Base-by-base conservation (phyloP, 2,888 invertebrate species). In the Nemotelus pantherinus region DNA sequence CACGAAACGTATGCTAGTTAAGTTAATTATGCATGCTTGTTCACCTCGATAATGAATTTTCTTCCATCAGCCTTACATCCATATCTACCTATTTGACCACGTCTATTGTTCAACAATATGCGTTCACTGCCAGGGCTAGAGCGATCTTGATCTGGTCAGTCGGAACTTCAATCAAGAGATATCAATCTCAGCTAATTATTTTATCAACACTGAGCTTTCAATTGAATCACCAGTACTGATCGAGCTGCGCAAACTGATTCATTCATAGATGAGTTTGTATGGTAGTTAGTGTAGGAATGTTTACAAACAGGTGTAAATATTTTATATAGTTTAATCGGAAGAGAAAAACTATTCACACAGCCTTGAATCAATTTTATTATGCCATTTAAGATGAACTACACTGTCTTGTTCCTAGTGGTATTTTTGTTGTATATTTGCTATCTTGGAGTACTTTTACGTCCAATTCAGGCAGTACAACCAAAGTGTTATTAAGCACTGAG, bases 111-210 rank as follows among this genome's bases (percentile, higher is more conserved):
- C 63, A 7, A 44, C 55, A 47, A 25, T 39, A n/a, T 60, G 41
- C 63, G 74, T 74, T 74, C 74, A 74, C 63, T 74, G 74, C 25
- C 74, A 74, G n/a, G 74, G 74, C 45, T 47, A 43, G 48, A 39
- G 47, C 48, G 74, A 74, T 48, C 74, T 74, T 74, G 74, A 63
- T 48, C 63, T 60, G 5, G 41, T 44, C 63, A 47, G 47, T 47
- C 45, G 43, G 50, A 63, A 48, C 48, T 25, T 43, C 74, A 60
- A 48, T 63, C 41, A 55, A 9, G 41, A 3, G 53, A 50, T n/a
- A 41, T 63, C 48, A 60, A 48, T n/a, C 70, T 70, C 41, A 4
- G 4, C 7, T 9, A 7, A 60, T 60, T 55, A 47, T 74, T 74
- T 44, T 5, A 47, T 72, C 44, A 45, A 25, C 58, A 25, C 41